Percentiles rank a stretch among this genome's conserved stretches.
Evolutionary conservation across 1,140 invertebrate genomes (phyloP).

Genomic region (Brachionus rotundiformis): DNA sequence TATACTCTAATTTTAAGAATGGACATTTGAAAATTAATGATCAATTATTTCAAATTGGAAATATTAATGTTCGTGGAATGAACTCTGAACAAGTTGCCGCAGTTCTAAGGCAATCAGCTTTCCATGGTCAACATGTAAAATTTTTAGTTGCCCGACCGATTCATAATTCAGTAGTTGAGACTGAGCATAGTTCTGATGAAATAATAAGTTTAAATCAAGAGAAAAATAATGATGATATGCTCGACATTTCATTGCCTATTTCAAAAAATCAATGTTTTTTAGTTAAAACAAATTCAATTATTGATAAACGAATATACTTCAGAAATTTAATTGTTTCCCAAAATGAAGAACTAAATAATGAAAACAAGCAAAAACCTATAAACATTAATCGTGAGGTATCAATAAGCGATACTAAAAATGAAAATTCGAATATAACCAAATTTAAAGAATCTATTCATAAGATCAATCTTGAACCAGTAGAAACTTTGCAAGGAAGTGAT

Average conservation of each 20-base stretch:
- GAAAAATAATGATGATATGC: neutral
- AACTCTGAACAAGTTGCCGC: constrained; percentile 88
- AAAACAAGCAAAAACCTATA: neutral
- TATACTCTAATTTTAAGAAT: too few species aligned
- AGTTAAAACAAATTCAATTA: constrained; percentile 56
- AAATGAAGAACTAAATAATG: neutral
- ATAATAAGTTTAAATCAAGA: neutral
- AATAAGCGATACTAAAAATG: too few species aligned
- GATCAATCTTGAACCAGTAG: neutral
- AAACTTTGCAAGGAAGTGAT: neutral
- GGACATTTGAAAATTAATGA: constrained; percentile 83
- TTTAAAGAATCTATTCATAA: neutral
- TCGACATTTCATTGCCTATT: constrained; percentile 52
- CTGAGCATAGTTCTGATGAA: constrained; percentile 7
- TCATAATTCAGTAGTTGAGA: neutral
- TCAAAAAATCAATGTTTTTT: constrained; percentile 55
- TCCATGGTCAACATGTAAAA: constrained; percentile 74
- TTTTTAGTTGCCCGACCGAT: constrained; percentile 78
- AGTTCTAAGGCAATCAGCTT: constrained; percentile 77
- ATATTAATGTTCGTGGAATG: constrained; percentile 83
- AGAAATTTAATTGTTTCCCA: neutral
- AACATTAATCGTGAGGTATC: too few species aligned
- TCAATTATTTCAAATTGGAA: constrained; percentile 88
- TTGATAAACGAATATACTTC: constrained; percentile 45
- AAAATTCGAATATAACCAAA: neutral